These are phyloP conservation scores for Drosophila pseudoananassae DNA, from an alignment of 1,140 invertebrate genomes.

Conservation along the genomic window DNA sequence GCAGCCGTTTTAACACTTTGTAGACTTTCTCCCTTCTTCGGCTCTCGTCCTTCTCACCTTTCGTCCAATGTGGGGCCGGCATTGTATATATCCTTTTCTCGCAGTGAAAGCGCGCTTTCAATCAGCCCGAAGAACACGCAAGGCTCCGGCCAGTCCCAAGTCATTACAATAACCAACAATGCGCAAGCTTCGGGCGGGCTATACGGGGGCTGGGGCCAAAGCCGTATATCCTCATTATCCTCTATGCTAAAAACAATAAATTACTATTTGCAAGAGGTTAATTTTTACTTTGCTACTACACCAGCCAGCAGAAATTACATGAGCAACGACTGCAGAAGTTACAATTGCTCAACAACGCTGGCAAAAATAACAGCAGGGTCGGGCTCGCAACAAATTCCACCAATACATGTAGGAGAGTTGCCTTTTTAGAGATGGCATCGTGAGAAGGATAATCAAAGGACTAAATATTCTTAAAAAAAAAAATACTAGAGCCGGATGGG, in stretches of 20 bases:
- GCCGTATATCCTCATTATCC: constrained; percentile 75
- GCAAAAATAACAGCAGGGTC: constrained; percentile 34
- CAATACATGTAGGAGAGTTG: constrained; percentile 6
- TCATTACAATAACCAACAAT: constrained; percentile 64
- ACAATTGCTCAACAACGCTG: constrained; percentile 62
- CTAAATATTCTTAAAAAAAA: not conserved
- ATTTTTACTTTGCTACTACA: constrained; percentile 70
- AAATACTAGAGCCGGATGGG: too few species aligned
- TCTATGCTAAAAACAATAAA: constrained; percentile 76
- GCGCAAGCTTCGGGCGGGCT: constrained; percentile 35
- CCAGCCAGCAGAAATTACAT: constrained; percentile 64
- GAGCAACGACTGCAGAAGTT: constrained; percentile 55
- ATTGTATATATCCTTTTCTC: constrained; percentile 8
- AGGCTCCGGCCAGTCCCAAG: constrained; percentile 41
- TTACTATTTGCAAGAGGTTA: constrained; percentile 80
- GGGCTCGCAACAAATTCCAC: constrained; percentile 24
- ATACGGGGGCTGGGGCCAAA: not conserved
- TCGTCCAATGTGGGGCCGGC: not conserved
- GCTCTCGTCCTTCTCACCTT: not conserved
- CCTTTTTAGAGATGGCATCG: not conserved
- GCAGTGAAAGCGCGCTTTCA: constrained; percentile 59
- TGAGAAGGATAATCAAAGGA: not conserved
- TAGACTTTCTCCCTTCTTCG: constrained; percentile 40
- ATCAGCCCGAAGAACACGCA: constrained; percentile 67
- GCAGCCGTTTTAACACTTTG: constrained; percentile 78